These are phyloP conservation scores for Halcyon senegalensis DNA, from an alignment of 2,113 vertebrate genomes.

Conservation along the genomic window DNA sequence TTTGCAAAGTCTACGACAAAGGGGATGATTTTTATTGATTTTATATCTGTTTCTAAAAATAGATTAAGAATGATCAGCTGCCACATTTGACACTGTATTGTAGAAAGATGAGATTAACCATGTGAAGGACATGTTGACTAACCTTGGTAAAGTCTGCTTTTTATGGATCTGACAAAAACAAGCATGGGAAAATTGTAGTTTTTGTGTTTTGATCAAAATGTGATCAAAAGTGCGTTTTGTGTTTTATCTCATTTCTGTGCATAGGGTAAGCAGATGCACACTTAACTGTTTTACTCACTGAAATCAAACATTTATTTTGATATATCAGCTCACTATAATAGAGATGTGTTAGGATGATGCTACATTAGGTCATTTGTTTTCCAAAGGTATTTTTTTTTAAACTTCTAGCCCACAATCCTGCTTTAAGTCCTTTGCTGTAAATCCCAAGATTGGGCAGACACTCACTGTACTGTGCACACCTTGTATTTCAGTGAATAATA, in stretches of 20 bases:
- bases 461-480: background rate
- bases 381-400: background rate
- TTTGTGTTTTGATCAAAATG: too few species aligned
- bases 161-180: background rate
- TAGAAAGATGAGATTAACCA: background rate
- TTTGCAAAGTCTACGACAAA: background rate
- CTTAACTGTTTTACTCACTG: background rate
- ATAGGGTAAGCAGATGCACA: background rate
- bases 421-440: background rate
- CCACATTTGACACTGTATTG: background rate
- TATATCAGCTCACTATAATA: background rate
- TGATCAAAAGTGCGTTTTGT: background rate
- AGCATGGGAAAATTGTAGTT: background rate
- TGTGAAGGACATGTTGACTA: background rate
- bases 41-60: background rate
- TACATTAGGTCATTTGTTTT: background rate
- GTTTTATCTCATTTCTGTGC: background rate
- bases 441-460: background rate
- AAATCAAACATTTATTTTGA: background rate
- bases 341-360: background rate
- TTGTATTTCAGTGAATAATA: background rate
- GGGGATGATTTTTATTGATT: background rate
- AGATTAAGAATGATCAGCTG: background rate
- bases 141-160: background rate
- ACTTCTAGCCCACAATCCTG: background rate